phyloP scores from a whole-genome alignment of 2,888 invertebrate species.

The Hesperia comma region DNA sequence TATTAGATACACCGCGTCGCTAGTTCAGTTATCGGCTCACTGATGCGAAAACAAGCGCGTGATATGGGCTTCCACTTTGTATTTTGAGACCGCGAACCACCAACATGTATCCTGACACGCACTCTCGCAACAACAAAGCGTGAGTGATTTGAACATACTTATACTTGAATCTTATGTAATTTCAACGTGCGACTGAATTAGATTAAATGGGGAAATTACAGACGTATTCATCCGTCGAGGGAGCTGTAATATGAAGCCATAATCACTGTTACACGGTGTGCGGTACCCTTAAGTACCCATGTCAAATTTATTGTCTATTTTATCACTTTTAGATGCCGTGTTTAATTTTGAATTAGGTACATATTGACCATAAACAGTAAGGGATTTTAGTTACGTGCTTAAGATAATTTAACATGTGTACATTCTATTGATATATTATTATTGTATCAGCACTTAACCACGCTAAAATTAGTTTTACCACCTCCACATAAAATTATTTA shows the following conservation, averaged over 20 bases:
- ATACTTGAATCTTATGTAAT: slow-evolving; percentile 22
- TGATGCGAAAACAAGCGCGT: slow-evolving; percentile 73
- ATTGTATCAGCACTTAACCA: not conserved
- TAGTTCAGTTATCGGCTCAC: slow-evolving; percentile 73
- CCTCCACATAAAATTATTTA: too few species aligned
- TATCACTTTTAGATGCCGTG: not conserved
- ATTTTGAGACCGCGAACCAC: slow-evolving; percentile 51
- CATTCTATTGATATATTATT: not conserved
- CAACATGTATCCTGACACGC: slow-evolving; percentile 65
- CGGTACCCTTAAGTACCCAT: not conserved
- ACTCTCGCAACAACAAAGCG: slow-evolving; percentile 78
- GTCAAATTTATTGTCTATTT: slow-evolving; percentile 1
- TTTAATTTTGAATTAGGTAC: not conserved
- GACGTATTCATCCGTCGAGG: slow-evolving; percentile 7
- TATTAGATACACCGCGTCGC: slow-evolving; percentile 72
- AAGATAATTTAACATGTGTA: not conserved
- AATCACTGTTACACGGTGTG: not conserved
- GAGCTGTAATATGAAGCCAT: slow-evolving; percentile 11
- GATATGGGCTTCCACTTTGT: slow-evolving; percentile 66
- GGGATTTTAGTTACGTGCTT: not conserved
- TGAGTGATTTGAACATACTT: slow-evolving; percentile 54
- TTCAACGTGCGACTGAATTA: not conserved
- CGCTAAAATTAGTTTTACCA: too few species aligned
- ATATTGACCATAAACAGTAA: not conserved
- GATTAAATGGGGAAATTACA: slow-evolving; percentile 15